phyloP scores from a whole-genome alignment of 2,113 vertebrate genomes.

The Tachuris rubrigastra region DNA sequence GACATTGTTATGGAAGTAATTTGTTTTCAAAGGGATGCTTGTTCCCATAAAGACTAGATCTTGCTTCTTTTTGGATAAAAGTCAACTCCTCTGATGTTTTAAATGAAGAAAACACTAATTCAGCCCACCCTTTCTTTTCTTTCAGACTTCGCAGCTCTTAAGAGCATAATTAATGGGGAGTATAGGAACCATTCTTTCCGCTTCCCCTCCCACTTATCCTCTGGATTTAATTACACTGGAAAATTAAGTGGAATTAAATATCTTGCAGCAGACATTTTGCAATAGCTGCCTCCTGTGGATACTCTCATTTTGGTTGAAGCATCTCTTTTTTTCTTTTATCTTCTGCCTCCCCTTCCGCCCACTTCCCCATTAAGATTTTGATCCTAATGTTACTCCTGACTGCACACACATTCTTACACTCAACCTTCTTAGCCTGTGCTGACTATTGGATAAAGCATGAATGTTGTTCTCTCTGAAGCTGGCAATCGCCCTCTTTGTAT shows the following conservation, averaged over 20 bases:
- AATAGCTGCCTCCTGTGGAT: not conserved
- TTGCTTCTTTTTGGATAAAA: not conserved
- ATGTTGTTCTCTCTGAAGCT: not conserved
- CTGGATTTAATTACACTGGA: constrained; percentile 42
- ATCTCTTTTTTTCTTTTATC: not conserved
- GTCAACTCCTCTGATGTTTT: not conserved
- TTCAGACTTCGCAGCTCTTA: not conserved
- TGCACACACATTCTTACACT: not conserved
- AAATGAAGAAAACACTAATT: not conserved
- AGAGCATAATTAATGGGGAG: constrained; percentile 6
- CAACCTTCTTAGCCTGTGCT: not conserved
- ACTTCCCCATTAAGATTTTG: not conserved
- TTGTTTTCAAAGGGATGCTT: not conserved
- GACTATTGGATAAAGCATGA: not conserved
- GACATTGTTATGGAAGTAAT: not conserved
- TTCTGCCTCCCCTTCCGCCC: not conserved
- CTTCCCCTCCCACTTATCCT: constrained; percentile 12
- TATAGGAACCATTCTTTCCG: not conserved
- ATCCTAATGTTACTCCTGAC: not conserved
- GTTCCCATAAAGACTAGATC: not conserved
- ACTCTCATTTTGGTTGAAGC: not conserved
- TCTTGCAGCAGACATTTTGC: constrained; percentile 11
- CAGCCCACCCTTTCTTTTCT: not conserved
- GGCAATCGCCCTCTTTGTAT: not conserved
- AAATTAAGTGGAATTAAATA: constrained; percentile 42